Conservation (phyloP, 2,113 vertebrate species). For the Hylia prasina region DNA sequence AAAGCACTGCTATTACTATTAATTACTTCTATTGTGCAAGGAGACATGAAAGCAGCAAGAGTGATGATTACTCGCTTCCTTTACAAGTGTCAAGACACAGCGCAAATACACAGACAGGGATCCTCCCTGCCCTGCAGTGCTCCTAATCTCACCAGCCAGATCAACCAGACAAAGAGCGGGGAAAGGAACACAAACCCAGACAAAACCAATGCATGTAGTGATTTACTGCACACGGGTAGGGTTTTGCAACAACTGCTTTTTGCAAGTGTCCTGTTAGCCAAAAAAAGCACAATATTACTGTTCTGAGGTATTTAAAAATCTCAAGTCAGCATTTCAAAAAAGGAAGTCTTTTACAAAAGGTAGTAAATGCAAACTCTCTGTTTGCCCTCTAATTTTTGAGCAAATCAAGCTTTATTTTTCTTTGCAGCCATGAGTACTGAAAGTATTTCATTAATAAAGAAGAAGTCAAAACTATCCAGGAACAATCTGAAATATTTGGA, state of each 20-base stretch:
- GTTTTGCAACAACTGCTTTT: not conserved
- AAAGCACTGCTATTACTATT: slow-evolving; percentile 50
- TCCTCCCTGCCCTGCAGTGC: slow-evolving; percentile 25
- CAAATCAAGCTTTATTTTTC: not conserved
- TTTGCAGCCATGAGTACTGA: not conserved
- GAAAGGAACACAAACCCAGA: not conserved
- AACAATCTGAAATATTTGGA: not conserved
- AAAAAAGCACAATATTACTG: not conserved
- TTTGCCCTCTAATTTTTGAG: not conserved
- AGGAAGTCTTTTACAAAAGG: not conserved
- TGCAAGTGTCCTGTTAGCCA: not conserved
- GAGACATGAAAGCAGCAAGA: slow-evolving; percentile 54
- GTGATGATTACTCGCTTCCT: slow-evolving; percentile 52
- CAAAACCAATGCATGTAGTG: not conserved
- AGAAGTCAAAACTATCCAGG: not conserved
- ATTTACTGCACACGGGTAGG: not conserved
- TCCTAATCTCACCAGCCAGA: slow-evolving; percentile 39
- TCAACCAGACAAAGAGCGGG: not conserved
- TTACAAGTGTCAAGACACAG: slow-evolving; percentile 44
- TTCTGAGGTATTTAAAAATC: not conserved
- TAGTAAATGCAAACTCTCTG: not conserved
- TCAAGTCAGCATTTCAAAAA: not conserved
- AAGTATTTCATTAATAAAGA: not conserved
- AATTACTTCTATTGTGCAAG: slow-evolving; percentile 65
- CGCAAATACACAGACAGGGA: slow-evolving; percentile 14